phyloP scores from a whole-genome alignment of 1,140 invertebrate genomes.

The Melipona quadrifasciata region DNA sequence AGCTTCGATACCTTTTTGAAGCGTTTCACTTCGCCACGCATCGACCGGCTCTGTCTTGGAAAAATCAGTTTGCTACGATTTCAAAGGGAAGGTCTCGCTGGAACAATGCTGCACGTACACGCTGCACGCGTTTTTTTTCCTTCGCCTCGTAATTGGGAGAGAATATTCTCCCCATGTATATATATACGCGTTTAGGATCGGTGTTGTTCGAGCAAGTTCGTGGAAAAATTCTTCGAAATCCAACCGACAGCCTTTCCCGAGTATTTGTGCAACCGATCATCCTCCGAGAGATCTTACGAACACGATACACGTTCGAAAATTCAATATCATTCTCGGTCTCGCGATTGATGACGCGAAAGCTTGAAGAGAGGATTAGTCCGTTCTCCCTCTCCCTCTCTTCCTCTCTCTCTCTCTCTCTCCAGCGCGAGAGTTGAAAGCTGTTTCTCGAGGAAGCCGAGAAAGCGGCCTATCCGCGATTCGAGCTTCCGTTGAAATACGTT shows the following conservation, averaged over 20 bases:
- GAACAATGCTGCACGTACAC: neutral
- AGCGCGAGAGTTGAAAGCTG: constrained; percentile 38
- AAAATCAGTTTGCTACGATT: constrained; percentile 8
- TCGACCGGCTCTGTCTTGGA: constrained; percentile 19
- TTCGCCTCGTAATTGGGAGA: neutral
- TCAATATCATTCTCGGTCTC: neutral
- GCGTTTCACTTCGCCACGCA: constrained; percentile 10
- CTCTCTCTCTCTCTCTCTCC: no score
- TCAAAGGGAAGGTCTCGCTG: constrained; percentile 10
- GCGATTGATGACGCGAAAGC: neutral
- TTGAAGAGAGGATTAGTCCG: neutral
- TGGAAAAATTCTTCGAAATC: neutral
- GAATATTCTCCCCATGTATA: neutral
- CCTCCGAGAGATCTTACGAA: no score
- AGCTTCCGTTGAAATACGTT: constrained; percentile 62
- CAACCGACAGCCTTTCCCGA: neutral
- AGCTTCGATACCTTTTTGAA: constrained; percentile 23
- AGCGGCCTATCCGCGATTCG: constrained; percentile 31
- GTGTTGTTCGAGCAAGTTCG: neutral
- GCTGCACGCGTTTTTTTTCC: neutral
- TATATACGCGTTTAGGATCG: neutral
- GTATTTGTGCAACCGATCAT: neutral
- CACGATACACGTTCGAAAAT: neutral
- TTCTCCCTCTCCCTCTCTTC: no score
- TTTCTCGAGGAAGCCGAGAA: constrained; percentile 55